phyloP scores from a whole-genome alignment of 2,888 invertebrate genomes.

The Cryptus armator region DNA sequence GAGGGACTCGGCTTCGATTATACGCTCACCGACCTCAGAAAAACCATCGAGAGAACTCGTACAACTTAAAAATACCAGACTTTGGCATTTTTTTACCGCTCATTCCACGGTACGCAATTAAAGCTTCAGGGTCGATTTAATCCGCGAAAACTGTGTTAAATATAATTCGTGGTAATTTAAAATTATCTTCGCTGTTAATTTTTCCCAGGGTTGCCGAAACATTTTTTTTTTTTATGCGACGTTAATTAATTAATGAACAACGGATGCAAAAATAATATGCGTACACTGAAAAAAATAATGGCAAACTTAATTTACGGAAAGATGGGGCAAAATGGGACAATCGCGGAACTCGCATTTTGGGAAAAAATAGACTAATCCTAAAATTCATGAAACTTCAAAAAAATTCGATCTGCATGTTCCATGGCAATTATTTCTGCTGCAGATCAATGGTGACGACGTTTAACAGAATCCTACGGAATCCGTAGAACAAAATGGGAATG shows the following conservation, averaged over 20 bases:
- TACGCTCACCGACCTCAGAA: constrained; percentile 40
- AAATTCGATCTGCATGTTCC: too few species aligned
- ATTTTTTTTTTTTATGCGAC: constrained; percentile 1
- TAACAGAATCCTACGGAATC: too few species aligned
- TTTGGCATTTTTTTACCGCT: constrained; percentile 12
- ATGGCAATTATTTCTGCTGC: too few species aligned
- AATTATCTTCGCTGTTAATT: constrained; percentile 5
- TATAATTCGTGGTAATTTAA: background rate
- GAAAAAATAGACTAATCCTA: too few species aligned
- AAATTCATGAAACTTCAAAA: too few species aligned
- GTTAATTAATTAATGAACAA: background rate
- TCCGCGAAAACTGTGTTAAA: background rate
- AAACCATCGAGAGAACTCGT: constrained; percentile 4
- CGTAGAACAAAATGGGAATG: too few species aligned
- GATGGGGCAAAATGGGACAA: too few species aligned
- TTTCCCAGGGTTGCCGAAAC: background rate
- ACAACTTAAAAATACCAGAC: constrained; percentile 18
- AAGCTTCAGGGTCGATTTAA: background rate
- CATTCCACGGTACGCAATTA: background rate
- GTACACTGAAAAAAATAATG: background rate
- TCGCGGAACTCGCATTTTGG: too few species aligned
- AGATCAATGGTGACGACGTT: too few species aligned
- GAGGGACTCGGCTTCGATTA: constrained; percentile 45
- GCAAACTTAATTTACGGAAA: background rate
- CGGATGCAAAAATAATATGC: background rate